These are phyloP conservation scores for Mythimna pallens DNA, from an alignment of 2,888 invertebrate species.

Conservation along the genomic window DNA sequence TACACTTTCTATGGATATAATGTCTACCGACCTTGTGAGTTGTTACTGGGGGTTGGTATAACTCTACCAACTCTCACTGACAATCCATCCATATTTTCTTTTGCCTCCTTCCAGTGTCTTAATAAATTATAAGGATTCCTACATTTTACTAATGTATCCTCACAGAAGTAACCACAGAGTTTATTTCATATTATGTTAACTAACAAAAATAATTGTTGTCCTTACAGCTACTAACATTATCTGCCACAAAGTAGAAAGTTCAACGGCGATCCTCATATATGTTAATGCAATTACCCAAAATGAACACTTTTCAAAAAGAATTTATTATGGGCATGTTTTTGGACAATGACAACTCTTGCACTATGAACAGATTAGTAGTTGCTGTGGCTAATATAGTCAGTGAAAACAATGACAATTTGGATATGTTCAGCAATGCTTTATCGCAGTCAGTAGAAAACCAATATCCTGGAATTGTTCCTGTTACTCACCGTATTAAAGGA, in stretches of 20 bases:
- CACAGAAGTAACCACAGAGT: too few species aligned
- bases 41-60: too few species aligned
- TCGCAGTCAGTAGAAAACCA: constrained; percentile 45
- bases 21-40: too few species aligned
- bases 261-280: too few species aligned
- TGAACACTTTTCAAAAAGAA: constrained; percentile 79
- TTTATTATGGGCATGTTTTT: constrained; percentile 83
- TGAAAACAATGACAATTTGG: constrained; percentile 82
- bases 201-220: neutral
- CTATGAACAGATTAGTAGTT: constrained; percentile 79
- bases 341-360: constrained; percentile 79
- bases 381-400: constrained; percentile 81
- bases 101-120: too few species aligned
- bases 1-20: too few species aligned
- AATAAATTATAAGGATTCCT: too few species aligned
- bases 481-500: constrained; percentile 60
- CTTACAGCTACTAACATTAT: neutral
- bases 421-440: constrained; percentile 70
- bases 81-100: too few species aligned
- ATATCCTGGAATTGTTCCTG: constrained; percentile 37
- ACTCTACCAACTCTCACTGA: too few species aligned
- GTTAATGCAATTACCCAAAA: constrained; percentile 38
- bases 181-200: neutral
- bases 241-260: neutral
- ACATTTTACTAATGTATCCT: too few species aligned